phyloP scores from a whole-genome alignment of 2,113 vertebrate genomes.

The Mormoops blainvillei region DNA sequence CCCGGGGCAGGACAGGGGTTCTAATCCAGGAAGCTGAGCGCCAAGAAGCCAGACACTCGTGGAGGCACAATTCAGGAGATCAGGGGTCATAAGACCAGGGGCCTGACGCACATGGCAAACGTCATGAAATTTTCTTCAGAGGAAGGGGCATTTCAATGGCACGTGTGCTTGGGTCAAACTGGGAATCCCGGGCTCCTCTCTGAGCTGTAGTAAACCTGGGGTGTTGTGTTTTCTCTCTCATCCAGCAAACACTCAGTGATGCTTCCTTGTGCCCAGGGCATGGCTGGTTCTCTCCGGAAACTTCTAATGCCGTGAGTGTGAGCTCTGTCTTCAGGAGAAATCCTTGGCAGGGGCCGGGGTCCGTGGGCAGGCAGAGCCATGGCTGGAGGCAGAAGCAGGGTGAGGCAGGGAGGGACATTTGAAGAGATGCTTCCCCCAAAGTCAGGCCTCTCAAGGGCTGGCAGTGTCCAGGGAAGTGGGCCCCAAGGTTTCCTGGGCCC shows the following conservation, averaged over 20 bases:
- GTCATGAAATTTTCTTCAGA: not conserved
- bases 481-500: not conserved
- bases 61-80: not conserved
- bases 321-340: not conserved
- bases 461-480: not conserved
- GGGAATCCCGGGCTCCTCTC: not conserved
- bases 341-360: not conserved
- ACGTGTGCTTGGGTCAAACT: not conserved
- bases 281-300: not conserved
- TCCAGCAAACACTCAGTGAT: not conserved
- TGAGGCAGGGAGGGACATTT: not conserved
- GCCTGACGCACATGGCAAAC: accelerated
- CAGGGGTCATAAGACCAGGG: not conserved
- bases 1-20: not conserved
- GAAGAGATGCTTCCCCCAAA: not conserved
- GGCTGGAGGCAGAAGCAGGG: not conserved
- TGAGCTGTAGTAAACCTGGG: not conserved
- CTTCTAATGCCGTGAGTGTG: not conserved
- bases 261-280: not conserved
- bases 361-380: not conserved
- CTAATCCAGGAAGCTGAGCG: not conserved
- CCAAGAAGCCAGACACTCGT: not conserved
- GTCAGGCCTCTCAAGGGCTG: not conserved
- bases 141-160: not conserved
- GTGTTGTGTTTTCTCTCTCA: not conserved